Conservation (phyloP, 2,797 vertebrate genomes). For the Characodon lateralis region DNA sequence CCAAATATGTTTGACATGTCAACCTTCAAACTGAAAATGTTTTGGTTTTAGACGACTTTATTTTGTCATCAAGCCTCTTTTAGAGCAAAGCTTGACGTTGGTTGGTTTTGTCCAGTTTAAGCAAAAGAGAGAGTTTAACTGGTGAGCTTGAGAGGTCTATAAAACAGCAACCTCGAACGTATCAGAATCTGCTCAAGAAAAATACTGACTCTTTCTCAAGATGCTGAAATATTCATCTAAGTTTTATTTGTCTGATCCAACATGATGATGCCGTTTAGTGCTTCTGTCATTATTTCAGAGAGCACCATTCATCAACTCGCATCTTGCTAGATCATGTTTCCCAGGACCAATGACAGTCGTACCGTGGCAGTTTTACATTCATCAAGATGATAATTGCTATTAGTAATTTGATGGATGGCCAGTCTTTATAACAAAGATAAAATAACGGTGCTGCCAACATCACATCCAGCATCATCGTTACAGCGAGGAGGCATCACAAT, state of each 20-base stretch:
- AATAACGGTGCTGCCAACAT: constrained; percentile 12
- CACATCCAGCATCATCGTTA: constrained; percentile 9
- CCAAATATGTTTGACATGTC: background rate
- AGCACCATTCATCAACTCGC: background rate
- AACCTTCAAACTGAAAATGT: background rate
- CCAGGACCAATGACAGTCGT: background rate
- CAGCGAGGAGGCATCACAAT: constrained; percentile 8
- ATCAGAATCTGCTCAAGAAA: constrained; percentile 8
- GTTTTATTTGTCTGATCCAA: constrained; percentile 3
- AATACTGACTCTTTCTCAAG: background rate
- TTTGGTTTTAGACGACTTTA: background rate
- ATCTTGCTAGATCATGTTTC: background rate
- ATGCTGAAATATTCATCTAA: constrained; percentile 1
- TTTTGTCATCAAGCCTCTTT: background rate
- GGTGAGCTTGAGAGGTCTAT: constrained; percentile 1
- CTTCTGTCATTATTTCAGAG: constrained; percentile 10
- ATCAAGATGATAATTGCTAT: constrained; percentile 15
- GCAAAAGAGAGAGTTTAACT: background rate
- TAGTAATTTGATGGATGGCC: background rate
- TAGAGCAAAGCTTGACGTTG: constrained; percentile 3
- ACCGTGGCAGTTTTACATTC: background rate
- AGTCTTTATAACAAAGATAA: background rate
- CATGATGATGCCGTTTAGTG: background rate
- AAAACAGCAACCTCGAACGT: background rate
- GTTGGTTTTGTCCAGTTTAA: background rate